Evolutionary conservation across 2,113 vertebrate species (phyloP).

Genomic region (Strix uralensis): DNA sequence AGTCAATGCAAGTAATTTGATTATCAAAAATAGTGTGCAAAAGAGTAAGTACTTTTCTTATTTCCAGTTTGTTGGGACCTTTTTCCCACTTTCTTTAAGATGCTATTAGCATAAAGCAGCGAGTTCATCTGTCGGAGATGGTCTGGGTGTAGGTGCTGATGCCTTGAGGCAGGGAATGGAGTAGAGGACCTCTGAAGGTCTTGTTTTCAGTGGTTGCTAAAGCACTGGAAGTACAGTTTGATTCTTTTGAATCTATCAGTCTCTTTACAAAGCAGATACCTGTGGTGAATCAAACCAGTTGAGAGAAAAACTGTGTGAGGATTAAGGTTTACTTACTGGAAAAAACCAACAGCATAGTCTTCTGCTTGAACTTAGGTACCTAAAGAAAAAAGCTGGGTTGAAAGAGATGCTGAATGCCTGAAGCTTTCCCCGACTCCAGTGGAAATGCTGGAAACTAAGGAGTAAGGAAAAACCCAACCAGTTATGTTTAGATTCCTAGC

Average conservation of each 20-base stretch:
- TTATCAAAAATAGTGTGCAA: neutral
- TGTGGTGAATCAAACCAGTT: neutral
- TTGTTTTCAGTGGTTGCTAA: neutral
- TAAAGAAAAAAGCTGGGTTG: neutral
- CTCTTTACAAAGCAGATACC: neutral
- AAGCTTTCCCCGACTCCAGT: neutral
- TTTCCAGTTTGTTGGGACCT: neutral
- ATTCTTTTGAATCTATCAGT: neutral
- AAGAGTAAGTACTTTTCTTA: neutral
- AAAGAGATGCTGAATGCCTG: neutral
- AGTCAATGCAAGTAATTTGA: neutral
- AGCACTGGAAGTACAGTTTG: neutral
- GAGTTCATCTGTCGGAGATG: neutral
- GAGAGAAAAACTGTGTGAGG: neutral
- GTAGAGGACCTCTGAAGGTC: neutral
- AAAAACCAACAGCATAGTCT: neutral
- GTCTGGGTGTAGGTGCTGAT: neutral
- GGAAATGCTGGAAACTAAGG: neutral
- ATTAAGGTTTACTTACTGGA: neutral
- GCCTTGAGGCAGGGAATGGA: neutral
- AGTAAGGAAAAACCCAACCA: neutral
- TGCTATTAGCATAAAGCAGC: neutral
- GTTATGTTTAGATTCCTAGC: neutral
- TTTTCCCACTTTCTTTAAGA: neutral
- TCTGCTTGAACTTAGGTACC: neutral